These are phyloP conservation scores for Keiferia lycopersicella DNA, from an alignment of 2,888 invertebrate species.

Conservation along the genomic window DNA sequence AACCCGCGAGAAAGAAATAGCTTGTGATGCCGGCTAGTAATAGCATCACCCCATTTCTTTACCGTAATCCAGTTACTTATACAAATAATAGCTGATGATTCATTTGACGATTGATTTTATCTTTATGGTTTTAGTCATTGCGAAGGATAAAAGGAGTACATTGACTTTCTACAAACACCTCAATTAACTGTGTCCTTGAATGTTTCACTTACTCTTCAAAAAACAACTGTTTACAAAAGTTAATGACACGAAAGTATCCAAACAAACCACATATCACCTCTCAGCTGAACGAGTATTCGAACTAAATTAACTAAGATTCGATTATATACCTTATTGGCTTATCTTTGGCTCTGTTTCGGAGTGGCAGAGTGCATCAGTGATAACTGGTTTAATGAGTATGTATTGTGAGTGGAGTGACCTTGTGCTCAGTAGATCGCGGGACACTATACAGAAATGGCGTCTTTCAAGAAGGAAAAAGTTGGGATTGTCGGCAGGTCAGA, in stretches of 20 bases:
- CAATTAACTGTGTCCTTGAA: too few species aligned
- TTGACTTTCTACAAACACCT: too few species aligned
- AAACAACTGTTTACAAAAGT: neutral
- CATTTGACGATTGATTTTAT: too few species aligned
- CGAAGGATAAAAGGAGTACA: too few species aligned
- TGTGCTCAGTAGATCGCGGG: slow-evolving; percentile 38
- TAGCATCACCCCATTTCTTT: too few species aligned
- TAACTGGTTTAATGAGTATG: slow-evolving; percentile 13
- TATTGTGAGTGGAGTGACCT: slow-evolving; percentile 1
- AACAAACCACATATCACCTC: neutral
- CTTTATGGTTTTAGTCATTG: too few species aligned
- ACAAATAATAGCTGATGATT: too few species aligned
- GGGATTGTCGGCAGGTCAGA: slow-evolving; percentile 89
- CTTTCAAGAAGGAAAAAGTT: slow-evolving; percentile 83
- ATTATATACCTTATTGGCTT: neutral
- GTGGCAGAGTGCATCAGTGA: slow-evolving; percentile 3
- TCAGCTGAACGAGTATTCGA: neutral
- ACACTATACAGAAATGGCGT: slow-evolving; percentile 53
- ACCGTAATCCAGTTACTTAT: too few species aligned
- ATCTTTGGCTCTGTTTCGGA: neutral
- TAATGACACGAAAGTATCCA: slow-evolving; percentile 5
- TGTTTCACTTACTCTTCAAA: neutral
- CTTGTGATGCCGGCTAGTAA: too few species aligned
- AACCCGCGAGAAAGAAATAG: too few species aligned
- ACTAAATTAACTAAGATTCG: neutral